A percentile compares a stretch with the other conserved stretches of the same genome.
Evolutionary conservation across 2,113 vertebrate species (phyloP).

Genomic region (Strix aluco): DNA sequence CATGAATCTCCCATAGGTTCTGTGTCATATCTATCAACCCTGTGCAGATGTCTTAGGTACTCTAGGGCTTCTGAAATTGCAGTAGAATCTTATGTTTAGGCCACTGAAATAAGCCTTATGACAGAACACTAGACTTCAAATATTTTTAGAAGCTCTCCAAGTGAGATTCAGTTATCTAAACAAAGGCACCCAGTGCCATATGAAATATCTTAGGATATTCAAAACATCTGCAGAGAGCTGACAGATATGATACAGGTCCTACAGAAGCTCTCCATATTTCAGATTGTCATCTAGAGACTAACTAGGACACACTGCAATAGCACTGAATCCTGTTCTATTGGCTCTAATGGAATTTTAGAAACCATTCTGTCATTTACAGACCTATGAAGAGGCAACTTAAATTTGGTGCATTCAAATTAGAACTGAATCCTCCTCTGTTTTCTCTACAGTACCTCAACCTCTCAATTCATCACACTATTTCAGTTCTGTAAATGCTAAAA

Average conservation of each 20-base stretch:
- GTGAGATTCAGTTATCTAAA: neutral
- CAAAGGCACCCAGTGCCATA: neutral
- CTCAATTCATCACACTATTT: neutral
- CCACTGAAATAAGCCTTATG: neutral
- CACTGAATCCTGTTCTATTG: neutral
- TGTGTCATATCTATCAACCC: neutral
- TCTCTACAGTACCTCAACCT: neutral
- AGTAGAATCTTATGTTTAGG: neutral
- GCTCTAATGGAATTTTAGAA: neutral
- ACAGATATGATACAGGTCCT: neutral
- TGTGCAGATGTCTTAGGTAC: slow-evolving; percentile 24
- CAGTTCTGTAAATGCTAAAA: neutral
- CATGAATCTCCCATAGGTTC: neutral
- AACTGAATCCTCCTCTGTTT: neutral
- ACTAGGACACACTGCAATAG: neutral
- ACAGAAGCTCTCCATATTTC: neutral
- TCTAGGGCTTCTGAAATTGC: slow-evolving; percentile 7
- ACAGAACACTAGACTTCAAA: neutral
- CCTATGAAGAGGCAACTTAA: neutral
- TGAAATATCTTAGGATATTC: neutral
- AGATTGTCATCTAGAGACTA: neutral
- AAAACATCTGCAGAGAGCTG: neutral
- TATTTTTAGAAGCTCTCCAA: neutral
- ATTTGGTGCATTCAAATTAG: neutral
- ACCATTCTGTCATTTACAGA: neutral